A percentile compares a stretch with the other conserved stretches of the same genome.
These are phyloP conservation scores for Edolisoma coerulescens DNA, from an alignment of 2,113 vertebrate species.

Conservation along the genomic window DNA sequence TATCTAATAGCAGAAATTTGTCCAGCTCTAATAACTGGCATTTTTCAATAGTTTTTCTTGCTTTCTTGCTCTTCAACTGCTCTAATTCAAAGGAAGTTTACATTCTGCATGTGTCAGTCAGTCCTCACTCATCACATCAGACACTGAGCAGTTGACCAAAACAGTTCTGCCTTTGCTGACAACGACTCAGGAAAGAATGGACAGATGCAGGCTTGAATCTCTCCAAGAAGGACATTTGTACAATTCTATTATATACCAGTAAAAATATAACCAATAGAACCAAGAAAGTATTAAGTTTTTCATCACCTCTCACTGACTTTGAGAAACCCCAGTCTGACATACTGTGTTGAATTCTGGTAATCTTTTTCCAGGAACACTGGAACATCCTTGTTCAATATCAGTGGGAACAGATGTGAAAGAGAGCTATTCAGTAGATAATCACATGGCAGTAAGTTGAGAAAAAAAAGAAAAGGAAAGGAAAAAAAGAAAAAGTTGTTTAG, in stretches of 20 bases:
- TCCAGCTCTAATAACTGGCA: constrained; percentile 51
- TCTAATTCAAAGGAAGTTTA: background rate
- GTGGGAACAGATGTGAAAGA: background rate
- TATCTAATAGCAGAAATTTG: constrained; percentile 66
- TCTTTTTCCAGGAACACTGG: background rate
- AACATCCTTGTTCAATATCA: background rate
- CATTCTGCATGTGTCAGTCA: background rate
- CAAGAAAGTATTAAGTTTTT: background rate
- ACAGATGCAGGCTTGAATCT: background rate
- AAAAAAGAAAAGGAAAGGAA: background rate
- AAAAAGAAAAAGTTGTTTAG: background rate
- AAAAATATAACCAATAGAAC: background rate
- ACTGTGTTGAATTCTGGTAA: background rate
- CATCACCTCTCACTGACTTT: background rate
- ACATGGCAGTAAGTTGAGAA: background rate
- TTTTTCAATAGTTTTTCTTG: constrained; percentile 11
- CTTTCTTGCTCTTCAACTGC: background rate
- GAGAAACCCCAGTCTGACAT: background rate
- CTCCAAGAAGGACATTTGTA: background rate
- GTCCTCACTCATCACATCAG: background rate
- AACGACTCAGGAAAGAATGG: background rate
- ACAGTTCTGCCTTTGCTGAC: background rate
- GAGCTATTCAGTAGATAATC: background rate
- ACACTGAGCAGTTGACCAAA: background rate
- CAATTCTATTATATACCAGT: background rate